A percentile compares a stretch with the other conserved stretches of the same genome.
These are phyloP conservation scores for Phrynocephalus guinanensis DNA, from an alignment of 2,797 vertebrate genomes.

Conservation along the genomic window DNA sequence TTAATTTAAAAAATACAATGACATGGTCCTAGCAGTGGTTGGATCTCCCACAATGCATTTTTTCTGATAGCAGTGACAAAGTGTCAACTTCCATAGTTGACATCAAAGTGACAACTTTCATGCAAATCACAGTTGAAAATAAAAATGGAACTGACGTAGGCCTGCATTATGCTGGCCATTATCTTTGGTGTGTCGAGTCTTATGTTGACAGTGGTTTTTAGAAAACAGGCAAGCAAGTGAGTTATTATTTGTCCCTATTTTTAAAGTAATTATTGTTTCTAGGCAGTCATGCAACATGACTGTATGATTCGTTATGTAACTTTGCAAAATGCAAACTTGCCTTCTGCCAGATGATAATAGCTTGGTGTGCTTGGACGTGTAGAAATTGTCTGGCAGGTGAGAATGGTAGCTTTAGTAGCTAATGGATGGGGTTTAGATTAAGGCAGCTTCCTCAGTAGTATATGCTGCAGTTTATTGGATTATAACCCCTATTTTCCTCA, in stretches of 20 bases:
- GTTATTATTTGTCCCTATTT: background rate
- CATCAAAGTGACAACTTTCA: conserved; percentile 66
- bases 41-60: conserved; percentile 57
- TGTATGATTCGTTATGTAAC: conserved; percentile 15
- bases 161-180: conserved; percentile 66
- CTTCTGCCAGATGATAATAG: background rate
- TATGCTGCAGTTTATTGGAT: background rate
- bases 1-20: conserved; percentile 60
- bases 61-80: conserved; percentile 57
- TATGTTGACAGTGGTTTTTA: conserved; percentile 58
- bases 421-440: background rate
- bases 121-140: conserved; percentile 65
- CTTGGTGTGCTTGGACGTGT: background rate
- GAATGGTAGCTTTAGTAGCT: background rate
- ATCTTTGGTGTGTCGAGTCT: conserved; percentile 60
- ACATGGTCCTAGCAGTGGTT: conserved; percentile 33
- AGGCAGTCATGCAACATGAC: background rate
- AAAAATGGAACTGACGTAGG: conserved; percentile 69
- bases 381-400: background rate
- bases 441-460: background rate
- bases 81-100: conserved; percentile 66
- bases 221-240: background rate
- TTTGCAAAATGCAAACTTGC: conserved; percentile 23
- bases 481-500: background rate
- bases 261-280: conserved; percentile 31